Conservation (phyloP, 2,113 vertebrate species). For the Chloropsis hardwickii region DNA sequence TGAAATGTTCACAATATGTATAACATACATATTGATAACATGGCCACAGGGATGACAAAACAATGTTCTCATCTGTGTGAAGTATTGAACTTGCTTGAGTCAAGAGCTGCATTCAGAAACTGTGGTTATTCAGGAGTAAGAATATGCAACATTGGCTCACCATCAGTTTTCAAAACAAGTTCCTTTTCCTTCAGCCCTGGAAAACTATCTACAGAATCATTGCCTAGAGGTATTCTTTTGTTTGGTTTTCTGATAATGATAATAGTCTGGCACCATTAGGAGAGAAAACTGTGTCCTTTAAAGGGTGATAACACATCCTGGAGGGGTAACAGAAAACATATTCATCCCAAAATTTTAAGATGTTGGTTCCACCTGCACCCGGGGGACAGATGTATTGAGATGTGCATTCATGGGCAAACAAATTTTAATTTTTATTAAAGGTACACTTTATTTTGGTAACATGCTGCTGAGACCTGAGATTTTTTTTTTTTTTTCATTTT, state of each 20-base stretch:
- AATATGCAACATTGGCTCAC: not conserved
- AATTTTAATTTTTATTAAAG: not conserved
- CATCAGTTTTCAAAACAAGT: conserved; percentile 1
- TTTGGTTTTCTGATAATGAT: not conserved
- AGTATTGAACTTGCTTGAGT: not conserved
- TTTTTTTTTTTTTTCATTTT: not conserved
- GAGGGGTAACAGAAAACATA: not conserved
- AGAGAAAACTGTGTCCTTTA: not conserved
- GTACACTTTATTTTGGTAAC: not conserved
- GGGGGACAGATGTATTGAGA: not conserved
- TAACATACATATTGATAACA: not conserved
- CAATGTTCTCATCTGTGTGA: not conserved
- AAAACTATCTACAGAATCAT: not conserved
- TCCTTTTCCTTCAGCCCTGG: not conserved
- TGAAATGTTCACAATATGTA: not conserved
- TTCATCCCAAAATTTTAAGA: not conserved
- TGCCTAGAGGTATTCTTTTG: not conserved
- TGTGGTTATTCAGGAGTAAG: not conserved
- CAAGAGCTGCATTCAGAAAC: not conserved
- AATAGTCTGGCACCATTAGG: not conserved
- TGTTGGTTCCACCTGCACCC: not conserved
- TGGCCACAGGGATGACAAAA: not conserved
- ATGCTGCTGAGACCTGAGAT: not conserved
- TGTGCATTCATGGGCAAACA: not conserved
- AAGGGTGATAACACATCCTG: not conserved